phyloP scores from a whole-genome alignment of 2,888 invertebrate species.

The Macrosiphum euphorbiae region DNA sequence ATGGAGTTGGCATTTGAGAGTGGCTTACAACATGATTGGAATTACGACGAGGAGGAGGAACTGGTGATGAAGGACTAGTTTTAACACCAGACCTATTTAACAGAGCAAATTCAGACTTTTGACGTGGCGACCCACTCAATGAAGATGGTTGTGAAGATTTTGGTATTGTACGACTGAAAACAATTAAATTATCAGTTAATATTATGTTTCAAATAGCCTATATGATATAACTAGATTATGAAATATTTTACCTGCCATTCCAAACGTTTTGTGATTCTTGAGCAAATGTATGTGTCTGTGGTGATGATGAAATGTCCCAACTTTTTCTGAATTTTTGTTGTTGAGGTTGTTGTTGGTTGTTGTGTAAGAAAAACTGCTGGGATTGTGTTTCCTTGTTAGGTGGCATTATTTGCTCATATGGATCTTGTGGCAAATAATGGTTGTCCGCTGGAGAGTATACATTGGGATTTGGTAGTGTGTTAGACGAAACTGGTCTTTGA shows the following conservation, averaged over 20 bases:
- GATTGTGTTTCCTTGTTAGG: conserved; percentile 22
- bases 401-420: conserved; percentile 32
- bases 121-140: conserved; percentile 67
- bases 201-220: neutral
- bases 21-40: conserved; percentile 66
- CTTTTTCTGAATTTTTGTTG: conserved; percentile 46
- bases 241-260: conserved; percentile 59
- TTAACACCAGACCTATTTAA: conserved; percentile 65
- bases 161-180: conserved; percentile 55
- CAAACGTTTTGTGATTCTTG: conserved; percentile 55
- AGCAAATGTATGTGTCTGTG: conserved; percentile 39
- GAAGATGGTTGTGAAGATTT: conserved; percentile 66
- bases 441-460: neutral
- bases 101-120: conserved; percentile 65
- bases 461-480: conserved; percentile 23
- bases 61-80: conserved; percentile 66
- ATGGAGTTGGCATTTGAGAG: conserved; percentile 77
- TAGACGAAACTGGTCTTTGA: conserved; percentile 56
- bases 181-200: neutral
- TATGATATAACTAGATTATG: neutral
- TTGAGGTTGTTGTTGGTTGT: conserved; percentile 28
- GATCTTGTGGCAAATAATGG: conserved; percentile 15
- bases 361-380: conserved; percentile 62
- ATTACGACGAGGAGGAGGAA: conserved; percentile 67
- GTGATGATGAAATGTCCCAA: conserved; percentile 42